Evolutionary conservation across 2,113 vertebrate species (phyloP).

Genomic region (Glareola pratincola): DNA sequence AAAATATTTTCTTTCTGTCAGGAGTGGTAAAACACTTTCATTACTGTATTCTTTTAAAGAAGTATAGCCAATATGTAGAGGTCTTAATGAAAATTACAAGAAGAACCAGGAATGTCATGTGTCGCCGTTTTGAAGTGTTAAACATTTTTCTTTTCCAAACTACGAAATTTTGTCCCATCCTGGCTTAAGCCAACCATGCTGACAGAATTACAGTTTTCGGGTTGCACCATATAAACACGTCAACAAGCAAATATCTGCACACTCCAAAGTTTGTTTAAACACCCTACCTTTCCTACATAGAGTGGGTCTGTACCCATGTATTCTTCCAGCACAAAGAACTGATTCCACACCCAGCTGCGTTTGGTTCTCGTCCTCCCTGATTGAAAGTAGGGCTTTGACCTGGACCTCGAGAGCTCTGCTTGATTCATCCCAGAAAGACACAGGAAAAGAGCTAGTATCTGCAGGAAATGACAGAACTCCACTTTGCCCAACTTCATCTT

Average conservation of each 20-base stretch:
- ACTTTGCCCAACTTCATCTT: slow-evolving; percentile 81
- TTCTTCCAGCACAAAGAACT: slow-evolving; percentile 98
- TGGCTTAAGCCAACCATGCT: not conserved
- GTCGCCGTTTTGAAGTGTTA: not conserved
- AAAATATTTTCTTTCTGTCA: not conserved
- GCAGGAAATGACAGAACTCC: slow-evolving; percentile 80
- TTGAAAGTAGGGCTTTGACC: slow-evolving; percentile 76
- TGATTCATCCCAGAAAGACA: slow-evolving; percentile 82
- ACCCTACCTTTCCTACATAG: slow-evolving; percentile 95
- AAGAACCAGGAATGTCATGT: not conserved
- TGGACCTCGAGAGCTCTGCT: slow-evolving; percentile 78
- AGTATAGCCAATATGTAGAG: not conserved
- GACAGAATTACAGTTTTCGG: not conserved
- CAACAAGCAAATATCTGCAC: not conserved
- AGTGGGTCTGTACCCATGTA: slow-evolving; percentile 94
- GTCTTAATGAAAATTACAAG: not conserved
- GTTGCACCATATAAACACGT: not conserved
- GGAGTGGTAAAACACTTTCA: not conserved
- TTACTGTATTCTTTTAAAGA: not conserved
- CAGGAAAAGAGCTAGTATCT: slow-evolving; percentile 82
- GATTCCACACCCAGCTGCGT: slow-evolving; percentile 99
- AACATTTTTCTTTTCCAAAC: not conserved
- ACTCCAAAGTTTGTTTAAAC: not conserved
- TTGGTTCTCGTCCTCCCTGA: slow-evolving; percentile 83
- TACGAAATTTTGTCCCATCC: not conserved